phyloP scores from a whole-genome alignment of 2,888 invertebrate species.

The Drosophila siamana region DNA sequence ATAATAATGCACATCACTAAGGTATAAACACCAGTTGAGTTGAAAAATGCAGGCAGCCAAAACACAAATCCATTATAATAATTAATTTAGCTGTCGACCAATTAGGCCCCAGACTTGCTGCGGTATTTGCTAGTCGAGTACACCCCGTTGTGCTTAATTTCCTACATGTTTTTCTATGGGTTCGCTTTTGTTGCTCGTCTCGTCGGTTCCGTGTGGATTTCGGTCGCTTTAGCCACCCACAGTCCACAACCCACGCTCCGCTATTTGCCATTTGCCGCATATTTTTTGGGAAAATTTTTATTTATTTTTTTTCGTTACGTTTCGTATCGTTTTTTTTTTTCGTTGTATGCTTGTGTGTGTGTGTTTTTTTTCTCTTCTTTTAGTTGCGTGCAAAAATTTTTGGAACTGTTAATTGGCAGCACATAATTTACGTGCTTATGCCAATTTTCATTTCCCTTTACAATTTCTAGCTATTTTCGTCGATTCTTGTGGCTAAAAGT shows the following conservation, averaged over 20 bases:
- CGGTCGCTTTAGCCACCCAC: constrained; percentile 16
- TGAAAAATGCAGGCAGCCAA: too few relatives aligned
- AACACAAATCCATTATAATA: not conserved
- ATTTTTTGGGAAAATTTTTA: constrained; percentile 61
- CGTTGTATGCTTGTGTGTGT: not conserved
- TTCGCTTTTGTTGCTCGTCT: constrained; percentile 20
- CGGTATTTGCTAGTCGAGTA: not conserved
- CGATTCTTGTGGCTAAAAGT: constrained; percentile 19
- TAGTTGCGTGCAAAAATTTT: constrained; percentile 66
- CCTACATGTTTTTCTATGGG: constrained; percentile 19
- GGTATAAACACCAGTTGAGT: too few relatives aligned
- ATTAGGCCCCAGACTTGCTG: not conserved
- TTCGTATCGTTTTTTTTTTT: constrained; percentile 2
- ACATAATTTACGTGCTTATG: constrained; percentile 80
- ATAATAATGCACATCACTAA: too few relatives aligned
- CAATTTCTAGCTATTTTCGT: constrained; percentile 52
- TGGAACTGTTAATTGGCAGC: constrained; percentile 78
- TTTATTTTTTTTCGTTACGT: constrained; percentile 4
- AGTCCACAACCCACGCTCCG: not conserved
- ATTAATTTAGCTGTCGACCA: not conserved
- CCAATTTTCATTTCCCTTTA: constrained; percentile 65
- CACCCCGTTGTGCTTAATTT: not conserved
- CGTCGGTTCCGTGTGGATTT: constrained; percentile 18
- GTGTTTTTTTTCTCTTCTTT: constrained; percentile 6
- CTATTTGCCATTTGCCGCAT: not conserved